These are phyloP conservation scores for Xylophagus ater DNA, from an alignment of 2,888 invertebrate species.

Conservation along the genomic window DNA sequence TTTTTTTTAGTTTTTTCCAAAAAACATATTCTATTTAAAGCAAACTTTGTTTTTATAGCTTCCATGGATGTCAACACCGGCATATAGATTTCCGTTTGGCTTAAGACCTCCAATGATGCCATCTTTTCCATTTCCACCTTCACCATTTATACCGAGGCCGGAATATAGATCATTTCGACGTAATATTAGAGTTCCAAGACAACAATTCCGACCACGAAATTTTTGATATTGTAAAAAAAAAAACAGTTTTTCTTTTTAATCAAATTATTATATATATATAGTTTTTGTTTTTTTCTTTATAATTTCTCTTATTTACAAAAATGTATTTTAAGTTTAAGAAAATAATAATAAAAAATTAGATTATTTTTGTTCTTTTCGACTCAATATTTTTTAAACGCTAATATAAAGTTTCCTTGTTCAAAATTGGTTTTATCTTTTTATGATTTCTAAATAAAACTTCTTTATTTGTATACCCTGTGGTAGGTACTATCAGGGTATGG, in stretches of 20 bases:
- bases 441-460: constrained; percentile 1
- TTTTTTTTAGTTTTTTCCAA: too few species aligned
- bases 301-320: constrained; percentile 14
- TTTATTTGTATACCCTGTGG: background rate
- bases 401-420: background rate
- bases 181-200: too few species aligned
- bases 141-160: background rate
- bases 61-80: too few species aligned
- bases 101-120: background rate
- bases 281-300: constrained; percentile 11
- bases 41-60: too few species aligned
- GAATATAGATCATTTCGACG: background rate
- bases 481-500: background rate
- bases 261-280: constrained; percentile 10
- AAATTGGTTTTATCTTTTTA: constrained; percentile 1
- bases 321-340: constrained; percentile 13
- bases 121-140: too few species aligned
- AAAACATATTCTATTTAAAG: background rate
- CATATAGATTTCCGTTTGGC: background rate
- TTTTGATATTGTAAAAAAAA: constrained; percentile 1
- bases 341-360: constrained; percentile 15
- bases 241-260: constrained; percentile 1
- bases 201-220: background rate
- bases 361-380: constrained; percentile 5
- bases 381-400: constrained; percentile 1